These are phyloP conservation scores for Tragelaphus strepsiceros DNA, from an alignment of 2,113 vertebrate genomes.

Conservation along the genomic window DNA sequence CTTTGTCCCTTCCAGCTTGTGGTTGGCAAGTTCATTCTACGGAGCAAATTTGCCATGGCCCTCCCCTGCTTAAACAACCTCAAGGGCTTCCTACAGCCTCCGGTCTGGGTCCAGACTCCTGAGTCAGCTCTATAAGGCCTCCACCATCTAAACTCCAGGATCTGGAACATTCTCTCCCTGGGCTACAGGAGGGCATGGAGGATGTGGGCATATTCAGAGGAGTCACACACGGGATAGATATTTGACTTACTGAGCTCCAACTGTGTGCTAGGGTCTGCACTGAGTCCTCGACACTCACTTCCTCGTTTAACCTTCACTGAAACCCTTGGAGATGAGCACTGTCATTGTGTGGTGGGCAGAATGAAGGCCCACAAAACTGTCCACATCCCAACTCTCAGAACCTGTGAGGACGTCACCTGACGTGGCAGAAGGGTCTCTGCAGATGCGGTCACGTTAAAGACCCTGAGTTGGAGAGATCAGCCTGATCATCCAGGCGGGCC, in stretches of 20 bases:
- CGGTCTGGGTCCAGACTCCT: not conserved
- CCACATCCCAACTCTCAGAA: not conserved
- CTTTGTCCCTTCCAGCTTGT: not conserved
- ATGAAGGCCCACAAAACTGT: accelerated
- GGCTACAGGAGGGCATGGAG: not conserved
- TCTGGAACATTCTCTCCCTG: not conserved
- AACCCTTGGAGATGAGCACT: accelerated
- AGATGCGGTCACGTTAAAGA: not conserved
- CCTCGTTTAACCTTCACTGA: not conserved
- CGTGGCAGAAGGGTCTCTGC: not conserved
- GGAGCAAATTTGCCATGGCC: not conserved
- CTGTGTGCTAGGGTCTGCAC: not conserved
- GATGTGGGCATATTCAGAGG: not conserved
- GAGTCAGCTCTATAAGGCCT: not conserved
- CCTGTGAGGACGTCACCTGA: not conserved
- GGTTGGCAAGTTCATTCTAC: not conserved
- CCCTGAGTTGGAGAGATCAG: not conserved
- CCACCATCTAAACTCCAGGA: not conserved
- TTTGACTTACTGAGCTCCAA: no score
- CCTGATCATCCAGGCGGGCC: no score
- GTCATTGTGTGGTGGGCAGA: not conserved
- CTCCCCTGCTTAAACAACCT: not conserved
- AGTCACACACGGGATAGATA: not conserved
- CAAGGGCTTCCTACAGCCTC: not conserved
- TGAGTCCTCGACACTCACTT: not conserved